Conservation (phyloP, 2,888 invertebrate species). For the Spodoptera exigua region DNA sequence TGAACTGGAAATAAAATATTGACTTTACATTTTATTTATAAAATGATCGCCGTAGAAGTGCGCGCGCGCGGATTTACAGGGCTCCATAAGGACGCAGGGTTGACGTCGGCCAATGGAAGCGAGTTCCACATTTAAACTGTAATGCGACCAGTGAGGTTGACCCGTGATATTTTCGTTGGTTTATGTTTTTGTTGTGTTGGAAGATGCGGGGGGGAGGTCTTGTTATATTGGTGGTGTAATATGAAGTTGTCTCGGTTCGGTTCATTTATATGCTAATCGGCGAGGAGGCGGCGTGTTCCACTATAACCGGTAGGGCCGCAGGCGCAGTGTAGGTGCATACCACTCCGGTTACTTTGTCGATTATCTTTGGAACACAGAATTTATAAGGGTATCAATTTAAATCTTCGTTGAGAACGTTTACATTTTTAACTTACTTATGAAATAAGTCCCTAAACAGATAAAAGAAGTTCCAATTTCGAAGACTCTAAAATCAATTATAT, state of each 20-base stretch:
- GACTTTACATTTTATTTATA: conserved; percentile 75
- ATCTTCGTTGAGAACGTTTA: conserved; percentile 21
- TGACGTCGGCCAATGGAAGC: conserved; percentile 70
- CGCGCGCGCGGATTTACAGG: conserved; percentile 67
- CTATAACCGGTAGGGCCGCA: conserved; percentile 76
- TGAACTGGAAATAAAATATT: conserved; percentile 73
- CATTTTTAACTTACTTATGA: conserved; percentile 11
- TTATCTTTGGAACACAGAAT: conserved; percentile 48
- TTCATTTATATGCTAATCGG: conserved; percentile 88
- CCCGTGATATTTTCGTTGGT: conserved; percentile 62
- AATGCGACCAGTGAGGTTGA: conserved; percentile 67
- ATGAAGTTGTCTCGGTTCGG: conserved; percentile 85
- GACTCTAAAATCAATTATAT: too few species aligned
- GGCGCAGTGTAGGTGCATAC: conserved; percentile 62
- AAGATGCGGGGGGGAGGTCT: conserved; percentile 62
- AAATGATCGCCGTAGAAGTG: conserved; percentile 62
- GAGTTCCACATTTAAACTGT: conserved; percentile 74
- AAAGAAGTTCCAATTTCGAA: too few species aligned
- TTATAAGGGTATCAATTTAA: conserved; percentile 50
- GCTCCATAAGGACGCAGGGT: conserved; percentile 58
- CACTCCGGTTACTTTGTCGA: conserved; percentile 58
- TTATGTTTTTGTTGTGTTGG: conserved; percentile 38
- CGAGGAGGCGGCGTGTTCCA: conserved; percentile 76
- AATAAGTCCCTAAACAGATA: background rate
- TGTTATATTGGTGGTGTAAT: conserved; percentile 69